Percentiles rank a stretch among this genome's conserved stretches.
phyloP scores from a whole-genome alignment of 2,888 invertebrate genomes.

The Drosophila tanythrix region DNA sequence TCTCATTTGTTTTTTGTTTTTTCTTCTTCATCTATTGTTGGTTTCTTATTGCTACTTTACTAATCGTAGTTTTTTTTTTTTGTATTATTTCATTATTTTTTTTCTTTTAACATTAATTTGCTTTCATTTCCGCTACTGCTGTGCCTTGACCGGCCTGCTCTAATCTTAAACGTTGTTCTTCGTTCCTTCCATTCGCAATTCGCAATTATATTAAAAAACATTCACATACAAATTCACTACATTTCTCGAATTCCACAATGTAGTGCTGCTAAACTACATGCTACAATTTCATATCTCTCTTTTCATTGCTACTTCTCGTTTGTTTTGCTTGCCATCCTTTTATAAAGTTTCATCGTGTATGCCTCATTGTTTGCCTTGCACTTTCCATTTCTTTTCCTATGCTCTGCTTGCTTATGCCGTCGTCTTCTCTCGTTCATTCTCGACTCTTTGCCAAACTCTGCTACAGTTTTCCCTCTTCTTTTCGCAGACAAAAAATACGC shows the following conservation, averaged over 20 bases:
- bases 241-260: constrained; percentile 36
- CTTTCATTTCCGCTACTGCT: constrained; percentile 59
- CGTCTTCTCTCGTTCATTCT: constrained; percentile 2
- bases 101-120: constrained; percentile 47
- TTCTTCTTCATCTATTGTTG: constrained; percentile 20
- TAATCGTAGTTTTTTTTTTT: constrained; percentile 45
- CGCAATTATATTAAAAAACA: constrained; percentile 32
- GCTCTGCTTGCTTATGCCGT: neutral
- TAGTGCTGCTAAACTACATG: constrained; percentile 57
- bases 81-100: constrained; percentile 6
- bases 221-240: constrained; percentile 34
- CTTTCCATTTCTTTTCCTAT: constrained; percentile 30
- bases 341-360: constrained; percentile 54
- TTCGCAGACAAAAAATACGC: constrained; percentile 56
- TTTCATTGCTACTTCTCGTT: constrained; percentile 31
- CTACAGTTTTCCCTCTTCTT: constrained; percentile 16
- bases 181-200: neutral
- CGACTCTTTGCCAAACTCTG: constrained; percentile 25
- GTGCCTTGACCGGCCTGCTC: constrained; percentile 23
- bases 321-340: constrained; percentile 35
- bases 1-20: constrained; percentile 3
- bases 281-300: constrained; percentile 43
- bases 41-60: constrained; percentile 42
- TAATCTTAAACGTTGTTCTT: constrained; percentile 17
- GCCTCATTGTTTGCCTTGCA: constrained; percentile 64